phyloP scores from a whole-genome alignment of 1,140 invertebrate genomes.

The Drosophila bocki region DNA sequence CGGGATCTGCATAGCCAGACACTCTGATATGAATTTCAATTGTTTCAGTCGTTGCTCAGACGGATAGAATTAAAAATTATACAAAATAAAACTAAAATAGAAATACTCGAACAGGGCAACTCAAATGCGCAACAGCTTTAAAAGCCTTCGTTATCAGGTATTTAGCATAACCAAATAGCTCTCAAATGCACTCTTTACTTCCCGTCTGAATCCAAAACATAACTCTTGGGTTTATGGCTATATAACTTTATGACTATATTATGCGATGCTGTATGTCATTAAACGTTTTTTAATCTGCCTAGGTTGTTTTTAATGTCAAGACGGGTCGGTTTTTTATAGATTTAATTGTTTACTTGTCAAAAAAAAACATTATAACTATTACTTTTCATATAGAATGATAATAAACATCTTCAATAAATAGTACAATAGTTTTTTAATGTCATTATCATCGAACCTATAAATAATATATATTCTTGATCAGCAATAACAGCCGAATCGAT shows the following conservation, averaged over 20 bases:
- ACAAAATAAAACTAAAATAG: slow-evolving; percentile 11
- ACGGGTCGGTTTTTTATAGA: background rate
- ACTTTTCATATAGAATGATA: too few species aligned
- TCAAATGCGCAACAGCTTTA: slow-evolving; percentile 37
- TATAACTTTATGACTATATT: slow-evolving; percentile 11
- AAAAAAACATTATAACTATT: background rate
- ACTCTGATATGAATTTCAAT: slow-evolving; percentile 70
- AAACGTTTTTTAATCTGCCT: background rate
- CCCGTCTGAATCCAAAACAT: slow-evolving; percentile 22
- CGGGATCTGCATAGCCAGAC: slow-evolving; percentile 44
- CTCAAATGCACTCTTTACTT: slow-evolving; percentile 19
- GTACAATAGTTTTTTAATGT: too few species aligned
- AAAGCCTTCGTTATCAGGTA: slow-evolving; percentile 4
- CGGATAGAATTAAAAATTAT: slow-evolving; percentile 15
- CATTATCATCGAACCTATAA: too few species aligned
- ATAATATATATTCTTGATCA: too few species aligned
- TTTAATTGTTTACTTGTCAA: background rate
- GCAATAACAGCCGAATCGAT: too few species aligned
- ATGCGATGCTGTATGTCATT: background rate
- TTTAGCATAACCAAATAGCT: slow-evolving; percentile 6
- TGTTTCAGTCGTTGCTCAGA: slow-evolving; percentile 36
- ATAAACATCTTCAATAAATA: too few species aligned
- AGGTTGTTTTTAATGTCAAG: background rate
- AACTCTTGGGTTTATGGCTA: slow-evolving; percentile 22
- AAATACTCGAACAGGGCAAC: background rate